Evolutionary conservation across 2,113 vertebrate genomes (phyloP).

Genomic region (Arvicanthis niloticus): DNA sequence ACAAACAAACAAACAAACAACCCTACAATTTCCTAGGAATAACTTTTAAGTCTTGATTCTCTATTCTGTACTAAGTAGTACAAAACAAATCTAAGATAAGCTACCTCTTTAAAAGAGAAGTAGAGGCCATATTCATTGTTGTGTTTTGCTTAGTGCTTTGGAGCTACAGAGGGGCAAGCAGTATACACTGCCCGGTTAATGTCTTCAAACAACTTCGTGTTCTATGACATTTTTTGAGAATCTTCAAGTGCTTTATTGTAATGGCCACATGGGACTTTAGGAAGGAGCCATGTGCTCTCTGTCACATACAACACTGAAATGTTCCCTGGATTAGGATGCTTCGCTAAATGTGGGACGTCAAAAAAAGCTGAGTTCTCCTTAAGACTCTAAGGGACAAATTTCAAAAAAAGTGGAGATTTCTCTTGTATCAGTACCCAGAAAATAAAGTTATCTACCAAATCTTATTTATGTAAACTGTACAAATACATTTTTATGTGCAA

Average conservation of each 20-base stretch:
- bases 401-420: slow-evolving; percentile 72
- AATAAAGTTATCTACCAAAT: slow-evolving; percentile 75
- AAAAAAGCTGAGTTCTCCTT: slow-evolving; percentile 43
- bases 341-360: slow-evolving; percentile 57
- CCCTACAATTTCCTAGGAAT: slow-evolving; percentile 8
- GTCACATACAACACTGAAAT: slow-evolving; percentile 38
- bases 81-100: neutral
- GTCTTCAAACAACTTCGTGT: neutral
- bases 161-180: neutral
- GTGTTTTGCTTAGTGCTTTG: neutral
- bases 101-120: neutral
- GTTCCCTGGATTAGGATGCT: slow-evolving; percentile 59
- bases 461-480: slow-evolving; percentile 68
- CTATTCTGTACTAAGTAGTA: neutral
- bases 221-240: neutral
- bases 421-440: slow-evolving; percentile 75
- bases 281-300: slow-evolving; percentile 65
- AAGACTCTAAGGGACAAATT: slow-evolving; percentile 66
- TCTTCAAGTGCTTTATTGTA: slow-evolving; percentile 56
- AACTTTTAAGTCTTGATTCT: neutral
- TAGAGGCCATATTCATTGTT: neutral
- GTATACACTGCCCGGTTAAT: neutral
- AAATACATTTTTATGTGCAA: slow-evolving; percentile 67
- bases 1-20: neutral
- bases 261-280: slow-evolving; percentile 41